Evolutionary conservation across 2,797 vertebrate genomes (phyloP).

Genomic region (Siniperca scherzeri): DNA sequence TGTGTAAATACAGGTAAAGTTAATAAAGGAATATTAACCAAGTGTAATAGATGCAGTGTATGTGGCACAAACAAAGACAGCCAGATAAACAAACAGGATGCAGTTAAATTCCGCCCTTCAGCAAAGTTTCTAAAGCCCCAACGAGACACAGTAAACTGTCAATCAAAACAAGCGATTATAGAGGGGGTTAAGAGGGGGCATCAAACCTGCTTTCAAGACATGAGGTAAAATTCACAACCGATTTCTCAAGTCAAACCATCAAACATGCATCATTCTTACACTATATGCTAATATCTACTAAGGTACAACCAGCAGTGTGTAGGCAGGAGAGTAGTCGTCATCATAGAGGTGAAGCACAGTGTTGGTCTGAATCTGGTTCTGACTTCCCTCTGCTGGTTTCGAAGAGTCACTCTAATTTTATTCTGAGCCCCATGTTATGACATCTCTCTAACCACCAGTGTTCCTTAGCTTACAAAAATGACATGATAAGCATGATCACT

Average conservation of each 20-base stretch:
- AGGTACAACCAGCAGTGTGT: not conserved
- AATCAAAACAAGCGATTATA: not conserved
- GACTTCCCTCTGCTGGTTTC: constrained; percentile 42
- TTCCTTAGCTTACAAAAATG: not conserved
- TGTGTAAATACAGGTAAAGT: not conserved
- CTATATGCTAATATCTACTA: not conserved
- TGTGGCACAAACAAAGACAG: not conserved
- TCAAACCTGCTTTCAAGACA: not conserved
- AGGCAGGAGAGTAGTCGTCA: too few species aligned
- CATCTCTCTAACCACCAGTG: not conserved
- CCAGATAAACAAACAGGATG: not conserved
- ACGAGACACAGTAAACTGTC: not conserved
- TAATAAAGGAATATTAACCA: too few species aligned
- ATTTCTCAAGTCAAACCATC: too few species aligned
- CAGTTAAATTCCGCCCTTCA: not conserved
- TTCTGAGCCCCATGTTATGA: not conserved
- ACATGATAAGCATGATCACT: not conserved
- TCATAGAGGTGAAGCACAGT: not conserved
- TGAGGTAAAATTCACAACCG: not conserved
- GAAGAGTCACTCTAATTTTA: not conserved
- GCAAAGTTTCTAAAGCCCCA: not conserved
- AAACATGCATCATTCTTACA: too few species aligned
- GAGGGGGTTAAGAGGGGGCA: not conserved
- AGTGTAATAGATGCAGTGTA: not conserved
- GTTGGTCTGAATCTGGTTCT: not conserved